A percentile compares a stretch with the other conserved stretches of the same genome.
These are phyloP conservation scores for Ondatra zibethicus DNA, from an alignment of 2,113 vertebrate species.

Conservation along the genomic window DNA sequence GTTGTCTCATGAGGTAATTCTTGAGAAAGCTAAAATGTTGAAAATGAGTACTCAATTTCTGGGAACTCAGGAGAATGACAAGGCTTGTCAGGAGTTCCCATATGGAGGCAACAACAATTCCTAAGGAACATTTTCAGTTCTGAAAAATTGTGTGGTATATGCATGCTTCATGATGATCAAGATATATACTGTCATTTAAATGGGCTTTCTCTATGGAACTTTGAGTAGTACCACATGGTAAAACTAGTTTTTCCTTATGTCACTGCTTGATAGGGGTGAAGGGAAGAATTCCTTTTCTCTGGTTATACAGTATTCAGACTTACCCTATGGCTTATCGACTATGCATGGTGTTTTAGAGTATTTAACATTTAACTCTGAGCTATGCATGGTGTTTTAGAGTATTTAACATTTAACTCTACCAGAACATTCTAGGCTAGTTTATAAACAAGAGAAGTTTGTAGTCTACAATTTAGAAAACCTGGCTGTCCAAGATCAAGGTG, in stretches of 20 bases:
- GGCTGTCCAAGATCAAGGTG: not conserved
- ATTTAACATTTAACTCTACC: not conserved
- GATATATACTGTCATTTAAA: not conserved
- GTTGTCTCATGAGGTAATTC: not conserved
- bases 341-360: not conserved
- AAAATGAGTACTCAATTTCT: not conserved
- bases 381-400: not conserved
- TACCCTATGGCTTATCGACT: not conserved
- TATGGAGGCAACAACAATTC: not conserved
- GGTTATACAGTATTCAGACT: not conserved
- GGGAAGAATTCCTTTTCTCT: not conserved
- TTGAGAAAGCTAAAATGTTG: not conserved
- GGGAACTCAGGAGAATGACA: not conserved
- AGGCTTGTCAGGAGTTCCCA: not conserved
- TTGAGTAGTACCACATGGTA: not conserved
- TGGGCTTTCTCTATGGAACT: not conserved
- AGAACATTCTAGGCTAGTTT: not conserved
- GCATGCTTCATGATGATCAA: not conserved
- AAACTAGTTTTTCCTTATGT: slow-evolving; percentile 4
- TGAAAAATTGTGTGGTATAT: not conserved
- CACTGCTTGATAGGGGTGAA: not conserved
- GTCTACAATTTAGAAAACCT: not conserved
- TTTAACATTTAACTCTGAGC: not conserved
- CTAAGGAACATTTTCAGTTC: slow-evolving; percentile 3
- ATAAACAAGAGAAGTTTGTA: not conserved